A percentile compares a stretch with the other conserved stretches of the same genome.
Evolutionary conservation across 2,113 vertebrate genomes (phyloP).

Genomic region (Centropristis striata): DNA sequence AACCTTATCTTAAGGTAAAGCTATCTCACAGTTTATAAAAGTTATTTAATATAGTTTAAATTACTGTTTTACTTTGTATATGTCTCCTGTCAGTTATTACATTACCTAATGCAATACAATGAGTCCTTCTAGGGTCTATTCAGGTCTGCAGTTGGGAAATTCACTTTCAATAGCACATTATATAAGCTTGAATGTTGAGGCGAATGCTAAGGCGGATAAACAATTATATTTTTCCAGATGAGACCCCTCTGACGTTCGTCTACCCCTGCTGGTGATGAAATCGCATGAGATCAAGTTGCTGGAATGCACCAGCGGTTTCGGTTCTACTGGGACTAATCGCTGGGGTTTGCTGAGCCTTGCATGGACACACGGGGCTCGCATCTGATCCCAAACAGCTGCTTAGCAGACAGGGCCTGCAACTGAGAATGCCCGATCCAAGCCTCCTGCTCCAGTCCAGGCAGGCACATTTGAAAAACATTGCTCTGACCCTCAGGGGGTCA

Average conservation of each 20-base stretch:
- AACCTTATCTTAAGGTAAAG: not conserved
- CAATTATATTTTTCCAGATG: conserved; percentile 71
- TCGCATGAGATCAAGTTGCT: conserved; percentile 79
- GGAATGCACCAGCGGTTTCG: conserved; percentile 76
- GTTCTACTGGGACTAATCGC: conserved; percentile 79
- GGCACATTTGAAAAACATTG: conserved; percentile 65
- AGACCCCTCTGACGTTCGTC: conserved; percentile 59
- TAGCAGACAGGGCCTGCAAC: conserved; percentile 62
- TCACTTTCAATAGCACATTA: conserved; percentile 13
- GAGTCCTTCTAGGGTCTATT: not conserved
- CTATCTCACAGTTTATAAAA: too few species aligned
- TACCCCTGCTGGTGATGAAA: conserved; percentile 74
- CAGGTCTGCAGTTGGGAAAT: conserved; percentile 5
- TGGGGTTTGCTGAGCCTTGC: conserved; percentile 72
- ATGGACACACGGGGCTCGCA: conserved; percentile 70
- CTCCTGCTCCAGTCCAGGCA: conserved; percentile 37
- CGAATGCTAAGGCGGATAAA: conserved; percentile 56
- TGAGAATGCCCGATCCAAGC: conserved; percentile 54
- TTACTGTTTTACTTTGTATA: not conserved
- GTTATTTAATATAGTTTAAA: not conserved
- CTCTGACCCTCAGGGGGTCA: conserved; percentile 66
- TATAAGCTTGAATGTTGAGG: conserved; percentile 11
- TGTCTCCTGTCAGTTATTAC: conserved; percentile 5
- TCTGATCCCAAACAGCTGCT: conserved; percentile 82
- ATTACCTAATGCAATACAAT: not conserved